Evolutionary conservation across 53 echinoderm and acorn worm species (phyloP).

Genomic region (Zoroaster sp.): DNA sequence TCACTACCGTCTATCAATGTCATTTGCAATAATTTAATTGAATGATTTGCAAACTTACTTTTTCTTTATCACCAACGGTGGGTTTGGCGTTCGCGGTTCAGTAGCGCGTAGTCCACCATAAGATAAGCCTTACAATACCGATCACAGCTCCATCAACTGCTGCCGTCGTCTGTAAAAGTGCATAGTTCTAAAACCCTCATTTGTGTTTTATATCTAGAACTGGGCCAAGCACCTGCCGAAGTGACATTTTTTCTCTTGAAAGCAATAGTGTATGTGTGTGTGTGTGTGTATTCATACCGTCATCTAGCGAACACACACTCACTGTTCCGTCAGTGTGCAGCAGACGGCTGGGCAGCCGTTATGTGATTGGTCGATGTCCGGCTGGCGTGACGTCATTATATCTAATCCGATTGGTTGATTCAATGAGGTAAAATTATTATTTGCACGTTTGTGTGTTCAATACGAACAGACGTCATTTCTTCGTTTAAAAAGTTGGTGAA

Average conservation of each 20-base stretch:
- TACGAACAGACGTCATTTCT: background rate
- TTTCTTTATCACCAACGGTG: background rate
- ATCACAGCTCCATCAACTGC: background rate
- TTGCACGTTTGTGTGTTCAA: conserved; percentile 5
- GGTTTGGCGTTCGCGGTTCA: background rate
- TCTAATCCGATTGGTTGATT: conserved; percentile 33
- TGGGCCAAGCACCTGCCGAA: conserved; percentile 48
- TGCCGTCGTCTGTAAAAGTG: background rate
- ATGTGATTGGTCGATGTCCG: conserved; percentile 5
- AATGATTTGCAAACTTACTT: too few species aligned
- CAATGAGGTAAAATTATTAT: background rate
- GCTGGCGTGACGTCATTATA: conserved; percentile 37
- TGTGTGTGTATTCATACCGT: background rate
- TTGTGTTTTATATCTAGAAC: background rate
- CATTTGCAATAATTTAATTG: too few species aligned
- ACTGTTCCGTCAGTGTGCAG: background rate
- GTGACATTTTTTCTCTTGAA: background rate
- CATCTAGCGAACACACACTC: background rate
- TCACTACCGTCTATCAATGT: too few species aligned
- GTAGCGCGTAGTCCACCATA: background rate
- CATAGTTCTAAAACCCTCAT: conserved; percentile 23
- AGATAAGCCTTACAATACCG: background rate
- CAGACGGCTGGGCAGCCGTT: background rate
- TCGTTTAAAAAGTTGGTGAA: background rate
- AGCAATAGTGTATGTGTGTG: background rate